Conservation (phyloP, 2,797 vertebrate genomes). For the Artibeus lituratus region DNA sequence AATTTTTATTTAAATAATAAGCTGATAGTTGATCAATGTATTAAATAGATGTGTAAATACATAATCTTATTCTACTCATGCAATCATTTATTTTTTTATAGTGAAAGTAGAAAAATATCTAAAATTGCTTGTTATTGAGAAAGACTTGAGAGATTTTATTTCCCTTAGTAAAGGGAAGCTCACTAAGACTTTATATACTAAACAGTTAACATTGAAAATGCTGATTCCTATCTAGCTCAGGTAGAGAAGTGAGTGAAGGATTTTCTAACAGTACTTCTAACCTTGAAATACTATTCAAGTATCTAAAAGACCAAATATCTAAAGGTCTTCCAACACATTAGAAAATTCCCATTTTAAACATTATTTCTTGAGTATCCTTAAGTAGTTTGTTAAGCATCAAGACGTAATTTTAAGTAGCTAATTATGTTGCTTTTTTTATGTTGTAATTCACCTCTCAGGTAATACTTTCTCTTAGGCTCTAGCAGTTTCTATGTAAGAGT, state of each 20-base stretch:
- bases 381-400: slow-evolving; percentile 33
- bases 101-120: not conserved
- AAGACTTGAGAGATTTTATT: slow-evolving; percentile 9
- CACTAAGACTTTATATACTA: not conserved
- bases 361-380: slow-evolving; percentile 23
- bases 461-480: not conserved
- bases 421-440: slow-evolving; percentile 32
- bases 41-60: not conserved
- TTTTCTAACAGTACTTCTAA: not conserved
- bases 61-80: not conserved
- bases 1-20: not conserved
- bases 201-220: not conserved
- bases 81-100: not conserved
- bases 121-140: not conserved
- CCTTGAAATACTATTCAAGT: not conserved
- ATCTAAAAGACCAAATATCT: not conserved
- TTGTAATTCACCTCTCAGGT: not conserved
- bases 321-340: not conserved
- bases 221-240: not conserved
- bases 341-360: slow-evolving; percentile 25
- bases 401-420: slow-evolving; percentile 12
- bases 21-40: not conserved
- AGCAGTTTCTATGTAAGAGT: not conserved
- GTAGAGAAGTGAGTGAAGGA: not conserved
- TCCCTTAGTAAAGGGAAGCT: not conserved